Base-by-base conservation (phyloP, 2,888 invertebrate genomes). In the Megastigmus dorsalis region DNA sequence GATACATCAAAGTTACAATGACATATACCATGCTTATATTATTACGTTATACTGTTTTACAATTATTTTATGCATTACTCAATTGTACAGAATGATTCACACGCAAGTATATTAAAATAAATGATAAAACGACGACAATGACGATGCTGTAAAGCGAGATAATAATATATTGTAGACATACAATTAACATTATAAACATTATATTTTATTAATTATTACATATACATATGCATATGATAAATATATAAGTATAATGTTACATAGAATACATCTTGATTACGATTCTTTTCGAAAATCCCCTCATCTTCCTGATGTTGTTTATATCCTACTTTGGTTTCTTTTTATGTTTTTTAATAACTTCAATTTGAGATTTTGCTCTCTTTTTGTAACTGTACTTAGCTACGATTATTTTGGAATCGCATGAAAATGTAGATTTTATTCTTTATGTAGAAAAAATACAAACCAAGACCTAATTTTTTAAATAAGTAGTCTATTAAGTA, bases 171-270 rank as follows among this genome's bases (percentile, higher is more conserved):
- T 81, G 81, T 83, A 84, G 82, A 81, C 80, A 79, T 81, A 81
- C 80, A 77, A 85, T 84, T 83, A 85, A 83, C 80, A 84, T 85
- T 84, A 84, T 82, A 85, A 81, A 84, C 83, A 84, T 85, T 84
- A 86, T 85, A 86, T 85, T 86, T 86, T 85, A 86, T 83, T 85
- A 85, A 85, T 86, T 84, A 84, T 83, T 82, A 85, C 82, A 82
- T 83, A 82, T 81, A 81, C 79, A 80, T 80, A 80, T 72, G 80
- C 77, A 82, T 80, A 79, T 79, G 80, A 79, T 79, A 83, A 80
- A 82, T 80, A 84, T 82, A 84, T 83, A 84, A 84, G 81, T 83
- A 84, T 82, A 81, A 84, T 82, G 84, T 84, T 83, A 83, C 77
- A 83, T 82, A 84, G 82, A 84, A 77, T 65, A 70, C 38, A 57